Conservation (phyloP, 2,113 vertebrate genomes). For the Ammodytes marinus region DNA sequence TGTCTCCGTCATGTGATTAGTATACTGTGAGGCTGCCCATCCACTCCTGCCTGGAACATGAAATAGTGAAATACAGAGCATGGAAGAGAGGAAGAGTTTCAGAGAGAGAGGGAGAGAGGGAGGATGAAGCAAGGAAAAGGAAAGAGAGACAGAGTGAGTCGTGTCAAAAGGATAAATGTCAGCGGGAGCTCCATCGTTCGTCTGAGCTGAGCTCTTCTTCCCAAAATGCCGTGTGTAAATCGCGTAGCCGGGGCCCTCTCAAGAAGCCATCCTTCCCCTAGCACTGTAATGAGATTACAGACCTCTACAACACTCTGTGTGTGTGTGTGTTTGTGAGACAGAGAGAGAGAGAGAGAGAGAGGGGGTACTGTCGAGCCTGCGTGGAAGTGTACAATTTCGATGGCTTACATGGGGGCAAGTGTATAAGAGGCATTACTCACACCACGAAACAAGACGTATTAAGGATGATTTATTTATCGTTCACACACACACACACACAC, state of each 20-base stretch:
- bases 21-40: not conserved
- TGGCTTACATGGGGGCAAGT: constrained; percentile 61
- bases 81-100: not conserved
- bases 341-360: constrained; percentile 42
- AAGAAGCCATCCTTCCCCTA: constrained; percentile 69
- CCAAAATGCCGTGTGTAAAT: constrained; percentile 81
- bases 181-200: constrained; percentile 67
- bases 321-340: constrained; percentile 47
- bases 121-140: not conserved
- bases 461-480: constrained; percentile 57
- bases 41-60: not conserved
- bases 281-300: constrained; percentile 85
- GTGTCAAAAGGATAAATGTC: constrained; percentile 82
- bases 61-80: constrained; percentile 1
- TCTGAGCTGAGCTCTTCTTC: constrained; percentile 66
- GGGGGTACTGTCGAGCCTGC: constrained; percentile 57
- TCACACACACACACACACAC: too few relatives aligned
- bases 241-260: constrained; percentile 60
- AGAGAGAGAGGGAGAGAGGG: not conserved
- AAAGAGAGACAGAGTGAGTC: constrained; percentile 57
- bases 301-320: constrained; percentile 62
- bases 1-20: constrained; percentile 15
- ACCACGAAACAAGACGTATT: constrained; percentile 46
- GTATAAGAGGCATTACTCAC: constrained; percentile 63
- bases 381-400: constrained; percentile 61